Percentiles rank a stretch among this genome's conserved stretches.
Conservation (phyloP, 1,140 invertebrate species). For the Drosophila novamexicana region DNA sequence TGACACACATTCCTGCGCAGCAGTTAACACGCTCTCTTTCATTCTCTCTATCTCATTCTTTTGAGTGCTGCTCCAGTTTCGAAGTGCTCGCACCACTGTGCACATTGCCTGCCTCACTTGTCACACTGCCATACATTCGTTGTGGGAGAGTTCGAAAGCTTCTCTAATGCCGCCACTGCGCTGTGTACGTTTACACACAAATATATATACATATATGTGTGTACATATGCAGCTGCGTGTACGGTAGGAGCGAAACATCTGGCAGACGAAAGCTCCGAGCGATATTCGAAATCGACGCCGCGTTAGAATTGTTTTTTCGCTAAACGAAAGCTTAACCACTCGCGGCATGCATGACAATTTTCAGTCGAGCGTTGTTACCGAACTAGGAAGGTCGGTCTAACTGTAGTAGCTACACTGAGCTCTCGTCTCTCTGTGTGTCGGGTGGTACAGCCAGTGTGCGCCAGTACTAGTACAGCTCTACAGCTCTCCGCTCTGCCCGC, state of each 20-base stretch:
- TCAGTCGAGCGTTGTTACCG: constrained; percentile 84
- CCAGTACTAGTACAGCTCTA: constrained; percentile 72
- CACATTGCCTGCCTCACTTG: constrained; percentile 66
- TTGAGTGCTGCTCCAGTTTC: constrained; percentile 67
- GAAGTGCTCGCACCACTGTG: constrained; percentile 57
- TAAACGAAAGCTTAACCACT: constrained; percentile 83
- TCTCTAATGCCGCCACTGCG: constrained; percentile 34
- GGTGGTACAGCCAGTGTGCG: constrained; percentile 74
- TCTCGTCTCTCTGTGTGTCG: constrained; percentile 76
- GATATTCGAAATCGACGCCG: constrained; percentile 26
- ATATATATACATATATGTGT: not conserved
- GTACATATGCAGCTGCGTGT: constrained; percentile 20
- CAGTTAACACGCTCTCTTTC: constrained; percentile 23
- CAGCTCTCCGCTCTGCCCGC: constrained; percentile 72
- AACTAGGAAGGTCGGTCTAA: constrained; percentile 83
- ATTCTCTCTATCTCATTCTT: constrained; percentile 14
- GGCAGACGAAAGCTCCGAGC: constrained; percentile 62
- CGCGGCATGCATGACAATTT: constrained; percentile 80
- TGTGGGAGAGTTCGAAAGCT: constrained; percentile 62
- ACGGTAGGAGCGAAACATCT: constrained; percentile 62
- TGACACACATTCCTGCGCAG: constrained; percentile 62
- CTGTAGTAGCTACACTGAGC: constrained; percentile 71
- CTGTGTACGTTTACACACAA: constrained; percentile 23
- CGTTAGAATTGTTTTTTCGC: constrained; percentile 47
- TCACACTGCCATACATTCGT: constrained; percentile 75